Evolutionary conservation across 2,113 vertebrate species (phyloP).

Genomic region (Takifugu flavidus): DNA sequence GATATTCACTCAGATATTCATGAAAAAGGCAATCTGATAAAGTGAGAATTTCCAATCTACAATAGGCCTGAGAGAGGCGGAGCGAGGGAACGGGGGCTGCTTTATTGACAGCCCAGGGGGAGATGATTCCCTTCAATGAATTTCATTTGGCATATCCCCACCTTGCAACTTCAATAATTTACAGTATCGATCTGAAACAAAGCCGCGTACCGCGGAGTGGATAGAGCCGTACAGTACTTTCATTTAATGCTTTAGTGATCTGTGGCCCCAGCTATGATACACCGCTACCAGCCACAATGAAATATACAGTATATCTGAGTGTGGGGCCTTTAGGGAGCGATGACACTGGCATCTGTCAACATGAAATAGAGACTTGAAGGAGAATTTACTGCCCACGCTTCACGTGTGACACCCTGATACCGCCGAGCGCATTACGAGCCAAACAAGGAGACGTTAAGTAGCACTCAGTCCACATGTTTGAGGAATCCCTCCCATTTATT

Average conservation of each 20-base stretch:
- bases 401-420: conserved; percentile 32
- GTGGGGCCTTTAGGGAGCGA: conserved; percentile 24
- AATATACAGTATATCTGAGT: conserved; percentile 30
- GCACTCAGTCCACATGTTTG: conserved; percentile 37
- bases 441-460: conserved; percentile 30
- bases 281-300: conserved; percentile 38
- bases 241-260: conserved; percentile 66
- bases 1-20: conserved; percentile 74
- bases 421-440: conserved; percentile 28
- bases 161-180: conserved; percentile 68
- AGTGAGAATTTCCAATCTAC: conserved; percentile 54
- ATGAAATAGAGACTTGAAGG: conserved; percentile 43
- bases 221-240: conserved; percentile 51
- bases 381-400: conserved; percentile 33
- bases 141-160: conserved; percentile 69
- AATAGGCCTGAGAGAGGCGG: conserved; percentile 60
- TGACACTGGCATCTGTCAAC: conserved; percentile 45
- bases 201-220: conserved; percentile 63
- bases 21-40: conserved; percentile 72
- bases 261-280: conserved; percentile 45
- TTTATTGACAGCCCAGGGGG: conserved; percentile 65
- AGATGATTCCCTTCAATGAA: conserved; percentile 69
- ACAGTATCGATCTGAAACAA: conserved; percentile 73
- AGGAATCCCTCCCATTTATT: conserved; percentile 50
- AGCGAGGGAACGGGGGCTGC: conserved; percentile 39